These are phyloP conservation scores for Tetramorium alpestre DNA, from an alignment of 1,140 invertebrate genomes.

Conservation along the genomic window DNA sequence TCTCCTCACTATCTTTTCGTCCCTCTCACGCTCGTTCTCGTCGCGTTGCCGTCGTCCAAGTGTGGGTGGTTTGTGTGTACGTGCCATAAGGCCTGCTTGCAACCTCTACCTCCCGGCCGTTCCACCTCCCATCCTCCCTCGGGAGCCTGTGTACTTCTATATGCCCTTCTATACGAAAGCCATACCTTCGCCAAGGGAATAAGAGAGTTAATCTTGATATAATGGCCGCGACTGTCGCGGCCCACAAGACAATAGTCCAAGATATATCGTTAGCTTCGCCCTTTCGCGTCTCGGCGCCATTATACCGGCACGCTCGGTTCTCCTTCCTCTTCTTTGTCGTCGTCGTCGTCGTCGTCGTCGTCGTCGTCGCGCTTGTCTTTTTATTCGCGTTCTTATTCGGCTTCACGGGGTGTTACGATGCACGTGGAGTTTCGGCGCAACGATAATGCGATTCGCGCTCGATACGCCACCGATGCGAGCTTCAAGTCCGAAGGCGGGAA, in stretches of 20 bases:
- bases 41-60: conserved; percentile 63
- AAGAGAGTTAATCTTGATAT: conserved; percentile 86
- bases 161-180: conserved; percentile 72
- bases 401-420: conserved; percentile 72
- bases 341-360: conserved; percentile 27
- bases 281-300: conserved; percentile 82
- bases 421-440: conserved; percentile 68
- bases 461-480: conserved; percentile 65
- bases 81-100: conserved; percentile 69
- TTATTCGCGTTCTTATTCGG: conserved; percentile 63
- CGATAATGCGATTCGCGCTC: conserved; percentile 71
- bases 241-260: conserved; percentile 85
- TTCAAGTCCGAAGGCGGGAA: conserved; percentile 31
- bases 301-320: conserved; percentile 79
- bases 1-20: conserved; percentile 38
- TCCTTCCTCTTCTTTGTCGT: conserved; percentile 61
- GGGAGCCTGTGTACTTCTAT: conserved; percentile 75
- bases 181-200: conserved; percentile 80
- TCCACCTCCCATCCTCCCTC: conserved; percentile 68
- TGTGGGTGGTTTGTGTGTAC: conserved; percentile 74
- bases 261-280: conserved; percentile 84
- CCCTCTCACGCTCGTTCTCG: conserved; percentile 20
- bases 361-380: conserved; percentile 46
- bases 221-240: conserved; percentile 85
- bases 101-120: conserved; percentile 48